Evolutionary conservation across 2,113 vertebrate genomes (phyloP).

Genomic region (Dolichotis patagonum): DNA sequence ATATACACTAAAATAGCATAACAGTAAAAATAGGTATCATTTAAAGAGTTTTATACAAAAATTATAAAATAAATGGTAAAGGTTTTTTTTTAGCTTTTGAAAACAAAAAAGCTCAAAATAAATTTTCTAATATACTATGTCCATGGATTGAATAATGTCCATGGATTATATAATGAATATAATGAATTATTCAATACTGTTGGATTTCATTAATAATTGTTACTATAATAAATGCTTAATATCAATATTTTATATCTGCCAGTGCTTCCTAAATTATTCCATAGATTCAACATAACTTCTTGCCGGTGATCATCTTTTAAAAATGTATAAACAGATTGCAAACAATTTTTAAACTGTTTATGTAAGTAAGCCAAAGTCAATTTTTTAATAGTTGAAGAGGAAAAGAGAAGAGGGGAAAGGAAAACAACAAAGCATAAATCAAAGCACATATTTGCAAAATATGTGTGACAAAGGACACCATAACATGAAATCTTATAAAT

Average conservation of each 20-base stretch:
- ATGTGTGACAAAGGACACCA: neutral
- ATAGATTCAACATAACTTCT: neutral
- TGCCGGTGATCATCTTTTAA: neutral
- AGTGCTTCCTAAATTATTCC: neutral
- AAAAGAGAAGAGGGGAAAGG: neutral
- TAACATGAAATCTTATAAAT: neutral
- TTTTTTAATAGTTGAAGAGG: neutral
- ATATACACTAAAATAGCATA: neutral
- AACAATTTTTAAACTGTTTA: too few relatives aligned
- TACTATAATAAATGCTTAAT: neutral
- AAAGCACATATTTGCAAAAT: neutral
- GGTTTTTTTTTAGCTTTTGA: neutral
- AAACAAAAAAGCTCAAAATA: neutral
- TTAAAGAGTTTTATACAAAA: neutral
- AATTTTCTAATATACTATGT: neutral
- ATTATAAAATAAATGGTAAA: neutral
- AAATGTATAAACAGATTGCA: neutral
- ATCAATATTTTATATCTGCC: neutral
- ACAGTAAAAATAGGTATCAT: neutral
- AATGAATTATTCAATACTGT: neutral
- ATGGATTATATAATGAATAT: too few relatives aligned
- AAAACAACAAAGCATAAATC: neutral
- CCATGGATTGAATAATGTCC: neutral
- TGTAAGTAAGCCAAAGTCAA: neutral
- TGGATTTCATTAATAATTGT: neutral